A percentile compares a stretch with the other conserved stretches of the same genome.
Conservation (phyloP, 2,113 vertebrate species). For the Chauna torquata region DNA sequence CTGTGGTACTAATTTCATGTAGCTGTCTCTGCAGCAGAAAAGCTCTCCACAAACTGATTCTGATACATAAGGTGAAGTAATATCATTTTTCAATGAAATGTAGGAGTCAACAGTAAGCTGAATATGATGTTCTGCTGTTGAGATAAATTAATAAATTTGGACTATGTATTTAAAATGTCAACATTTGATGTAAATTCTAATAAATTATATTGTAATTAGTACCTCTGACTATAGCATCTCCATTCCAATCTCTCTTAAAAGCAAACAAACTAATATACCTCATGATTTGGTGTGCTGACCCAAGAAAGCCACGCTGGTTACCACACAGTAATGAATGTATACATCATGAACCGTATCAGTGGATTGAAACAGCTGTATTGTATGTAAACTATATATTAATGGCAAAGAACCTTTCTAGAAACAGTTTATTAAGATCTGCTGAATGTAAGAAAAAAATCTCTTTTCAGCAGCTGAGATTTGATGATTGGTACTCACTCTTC, state of each 20-base stretch:
- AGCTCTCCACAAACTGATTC: background rate
- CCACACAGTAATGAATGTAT: background rate
- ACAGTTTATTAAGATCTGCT: background rate
- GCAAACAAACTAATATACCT: background rate
- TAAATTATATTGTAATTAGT: slow-evolving; percentile 8
- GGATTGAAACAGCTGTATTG: background rate
- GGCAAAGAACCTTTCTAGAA: background rate
- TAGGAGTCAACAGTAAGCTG: background rate
- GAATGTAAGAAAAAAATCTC: background rate
- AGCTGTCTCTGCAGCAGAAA: background rate
- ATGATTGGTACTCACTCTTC: background rate
- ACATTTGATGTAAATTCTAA: background rate
- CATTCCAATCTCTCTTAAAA: background rate
- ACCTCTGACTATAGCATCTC: slow-evolving; percentile 6
- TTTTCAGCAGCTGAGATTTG: background rate
- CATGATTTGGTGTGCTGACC: background rate
- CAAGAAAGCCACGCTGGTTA: background rate
- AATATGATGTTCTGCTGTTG: background rate
- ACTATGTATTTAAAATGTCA: slow-evolving; percentile 23
- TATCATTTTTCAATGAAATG: slow-evolving; percentile 6
- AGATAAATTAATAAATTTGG: slow-evolving; percentile 36
- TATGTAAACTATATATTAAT: background rate
- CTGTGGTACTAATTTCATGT: background rate
- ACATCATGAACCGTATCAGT: background rate
- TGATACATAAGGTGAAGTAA: background rate